A percentile compares a stretch with the other conserved stretches of the same genome.
phyloP scores from a whole-genome alignment of 1,140 invertebrate genomes.

The Cataglyphis hispanica region DNA sequence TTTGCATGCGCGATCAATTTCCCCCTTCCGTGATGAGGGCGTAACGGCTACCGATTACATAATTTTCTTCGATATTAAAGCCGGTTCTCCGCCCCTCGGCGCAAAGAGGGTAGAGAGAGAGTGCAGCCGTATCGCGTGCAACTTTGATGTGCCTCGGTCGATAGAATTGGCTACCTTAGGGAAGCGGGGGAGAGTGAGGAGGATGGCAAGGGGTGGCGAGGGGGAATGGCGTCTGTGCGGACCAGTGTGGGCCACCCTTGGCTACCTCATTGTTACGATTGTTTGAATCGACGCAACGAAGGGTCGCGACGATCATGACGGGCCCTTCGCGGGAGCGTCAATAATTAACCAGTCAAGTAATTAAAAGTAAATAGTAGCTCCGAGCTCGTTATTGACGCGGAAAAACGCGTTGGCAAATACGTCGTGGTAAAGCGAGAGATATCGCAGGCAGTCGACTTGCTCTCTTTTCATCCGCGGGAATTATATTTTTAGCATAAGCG shows the following conservation, averaged over 20 bases:
- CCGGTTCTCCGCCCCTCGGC: slow-evolving; percentile 65
- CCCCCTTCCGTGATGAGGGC: slow-evolving; percentile 66
- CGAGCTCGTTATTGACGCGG: slow-evolving; percentile 47
- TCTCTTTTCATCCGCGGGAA: slow-evolving; percentile 13
- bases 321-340: slow-evolving; percentile 76
- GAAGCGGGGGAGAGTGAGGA: not conserved
- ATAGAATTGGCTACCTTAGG: slow-evolving; percentile 83
- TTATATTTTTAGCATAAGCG: slow-evolving; percentile 39
- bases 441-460: not conserved
- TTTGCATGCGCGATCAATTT: slow-evolving; percentile 84
- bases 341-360: slow-evolving; percentile 83
- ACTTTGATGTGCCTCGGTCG: slow-evolving; percentile 85
- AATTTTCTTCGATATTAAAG: slow-evolving; percentile 84
- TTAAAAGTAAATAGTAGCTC: slow-evolving; percentile 83
- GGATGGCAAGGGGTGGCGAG: not conserved
- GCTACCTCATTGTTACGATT: slow-evolving; percentile 80
- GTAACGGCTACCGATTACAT: slow-evolving; percentile 81
- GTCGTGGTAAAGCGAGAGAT: slow-evolving; percentile 25
- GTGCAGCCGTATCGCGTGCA: slow-evolving; percentile 81
- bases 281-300: slow-evolving; percentile 76
- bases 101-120: slow-evolving; percentile 43
- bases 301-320: slow-evolving; percentile 61
- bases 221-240: slow-evolving; percentile 53
- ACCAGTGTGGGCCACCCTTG: slow-evolving; percentile 62
- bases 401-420: slow-evolving; percentile 63